Evolutionary conservation across 2,113 vertebrate genomes (phyloP).

Genomic region (Buteo buteo): DNA sequence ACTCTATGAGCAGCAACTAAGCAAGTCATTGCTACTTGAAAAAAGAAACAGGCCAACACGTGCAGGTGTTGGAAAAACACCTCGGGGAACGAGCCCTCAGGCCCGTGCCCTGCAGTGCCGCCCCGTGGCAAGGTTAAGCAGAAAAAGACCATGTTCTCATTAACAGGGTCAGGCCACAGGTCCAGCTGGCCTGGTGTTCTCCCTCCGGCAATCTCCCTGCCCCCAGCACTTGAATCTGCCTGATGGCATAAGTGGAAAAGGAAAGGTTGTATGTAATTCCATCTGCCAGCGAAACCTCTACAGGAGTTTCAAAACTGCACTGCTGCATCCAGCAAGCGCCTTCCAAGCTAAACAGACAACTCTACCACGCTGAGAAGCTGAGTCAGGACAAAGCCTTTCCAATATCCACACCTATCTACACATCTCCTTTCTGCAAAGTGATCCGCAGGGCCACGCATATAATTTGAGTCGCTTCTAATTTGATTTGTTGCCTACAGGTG

Average conservation of each 20-base stretch:
- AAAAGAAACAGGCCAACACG: neutral
- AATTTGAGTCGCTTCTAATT: neutral
- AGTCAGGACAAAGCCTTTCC: neutral
- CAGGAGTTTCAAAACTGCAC: neutral
- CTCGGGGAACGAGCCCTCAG: neutral
- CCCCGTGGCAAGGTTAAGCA: neutral
- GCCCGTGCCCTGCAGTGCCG: neutral
- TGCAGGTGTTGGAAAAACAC: neutral
- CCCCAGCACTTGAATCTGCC: rapidly evolving
- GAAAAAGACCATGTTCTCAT: neutral
- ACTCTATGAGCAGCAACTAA: neutral
- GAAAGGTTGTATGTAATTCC: neutral
- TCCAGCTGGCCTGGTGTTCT: neutral
- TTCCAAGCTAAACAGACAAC: neutral
- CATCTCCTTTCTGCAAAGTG: neutral
- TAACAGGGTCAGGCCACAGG: neutral
- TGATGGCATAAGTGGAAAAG: neutral
- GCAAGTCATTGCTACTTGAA: neutral
- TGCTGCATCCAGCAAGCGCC: neutral
- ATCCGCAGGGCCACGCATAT: rapidly evolving
- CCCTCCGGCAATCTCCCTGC: neutral
- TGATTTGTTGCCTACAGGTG: neutral
- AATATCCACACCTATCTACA: neutral
- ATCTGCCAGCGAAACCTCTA: neutral
- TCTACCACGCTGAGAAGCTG: neutral